Base-by-base conservation (phyloP, 2,888 invertebrate species). In the Lasioglossum morio region DNA sequence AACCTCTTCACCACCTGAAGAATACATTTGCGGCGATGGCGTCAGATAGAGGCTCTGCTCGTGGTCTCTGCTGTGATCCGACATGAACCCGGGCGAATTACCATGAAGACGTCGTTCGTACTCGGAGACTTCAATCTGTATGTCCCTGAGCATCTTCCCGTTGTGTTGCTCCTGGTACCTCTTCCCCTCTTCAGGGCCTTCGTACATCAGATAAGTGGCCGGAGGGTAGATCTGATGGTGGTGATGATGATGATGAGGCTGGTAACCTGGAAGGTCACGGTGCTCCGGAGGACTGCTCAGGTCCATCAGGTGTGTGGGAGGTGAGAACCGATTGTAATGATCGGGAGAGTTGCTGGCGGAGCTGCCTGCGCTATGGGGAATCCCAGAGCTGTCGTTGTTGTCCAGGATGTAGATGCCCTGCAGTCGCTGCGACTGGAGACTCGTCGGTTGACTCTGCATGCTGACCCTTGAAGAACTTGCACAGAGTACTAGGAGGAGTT, bases 281-380 rank as follows among this genome's bases (percentile, higher is more conserved):
- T 93, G 92, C 43, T 93, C 92, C 60, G 91, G 92, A 10, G 93
- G 92, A 27, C 91, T 92, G 82, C 93, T 94, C 23, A 95, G 90
- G 72, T 95, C 95, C 89, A 94, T 93, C 48, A 94, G 87, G 77
- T 94, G 93, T 0, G 90, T 92, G 4, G 94, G 92, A 0, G 95
- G 93, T 0, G 93, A 92, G 78, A 93, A 93, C 14, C 93, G 91
- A 37, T 93, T 93, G 83, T 92, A 94, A 37, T 91, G 92, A 63
- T 93, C 87, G 0, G 95, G 94, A 12, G 95, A 94, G 48, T 93
- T 94, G 72, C 94, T 94, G 0, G 94, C 92, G 1, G 94, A 94
- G 81, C 94, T 95, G 30, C 92, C 94, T 16, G 92, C 94, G 80
- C 94, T 94, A 78, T 94, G 93, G 0, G 94, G 93, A 14, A 94